Conservation (phyloP, 1,140 invertebrate species). For the Platyscapa corneri region DNA sequence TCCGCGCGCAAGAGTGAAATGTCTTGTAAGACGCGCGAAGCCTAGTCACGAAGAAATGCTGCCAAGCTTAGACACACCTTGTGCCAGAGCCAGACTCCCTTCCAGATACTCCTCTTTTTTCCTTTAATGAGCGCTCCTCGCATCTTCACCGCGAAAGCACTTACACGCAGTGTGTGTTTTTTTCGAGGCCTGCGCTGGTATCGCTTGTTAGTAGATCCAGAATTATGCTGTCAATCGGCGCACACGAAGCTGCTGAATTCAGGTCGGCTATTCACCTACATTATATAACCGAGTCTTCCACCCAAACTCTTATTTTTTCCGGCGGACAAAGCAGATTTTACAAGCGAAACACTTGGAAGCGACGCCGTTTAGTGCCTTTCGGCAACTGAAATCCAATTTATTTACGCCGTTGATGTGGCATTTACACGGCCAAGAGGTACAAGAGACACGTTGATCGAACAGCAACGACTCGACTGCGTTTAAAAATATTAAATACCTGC, state of each 20-base stretch:
- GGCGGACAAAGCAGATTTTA: too few species aligned
- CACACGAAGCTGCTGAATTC: neutral
- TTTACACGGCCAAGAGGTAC: too few species aligned
- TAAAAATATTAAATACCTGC: too few species aligned
- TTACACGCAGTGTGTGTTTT: neutral
- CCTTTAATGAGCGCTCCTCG: slow-evolving; percentile 15
- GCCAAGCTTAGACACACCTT: slow-evolving; percentile 24
- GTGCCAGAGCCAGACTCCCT: slow-evolving; percentile 25
- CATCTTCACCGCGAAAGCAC: slow-evolving; percentile 17
- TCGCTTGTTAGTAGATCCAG: neutral
- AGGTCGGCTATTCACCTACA: neutral
- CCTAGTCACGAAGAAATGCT: slow-evolving; percentile 30
- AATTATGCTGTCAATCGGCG: neutral
- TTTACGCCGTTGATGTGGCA: too few species aligned
- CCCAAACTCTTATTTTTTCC: neutral
- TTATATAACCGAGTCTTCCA: neutral
- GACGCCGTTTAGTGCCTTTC: too few species aligned
- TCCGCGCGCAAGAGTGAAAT: slow-evolving; percentile 57
- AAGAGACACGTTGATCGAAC: too few species aligned
- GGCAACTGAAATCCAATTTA: too few species aligned
- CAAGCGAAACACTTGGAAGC: too few species aligned
- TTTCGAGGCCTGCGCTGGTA: neutral
- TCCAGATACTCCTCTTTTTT: slow-evolving; percentile 54
- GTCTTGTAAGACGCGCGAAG: slow-evolving; percentile 57
- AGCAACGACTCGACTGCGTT: too few species aligned